Conservation (phyloP, 2,113 vertebrate species). For the Dipodomys stephensi region DNA sequence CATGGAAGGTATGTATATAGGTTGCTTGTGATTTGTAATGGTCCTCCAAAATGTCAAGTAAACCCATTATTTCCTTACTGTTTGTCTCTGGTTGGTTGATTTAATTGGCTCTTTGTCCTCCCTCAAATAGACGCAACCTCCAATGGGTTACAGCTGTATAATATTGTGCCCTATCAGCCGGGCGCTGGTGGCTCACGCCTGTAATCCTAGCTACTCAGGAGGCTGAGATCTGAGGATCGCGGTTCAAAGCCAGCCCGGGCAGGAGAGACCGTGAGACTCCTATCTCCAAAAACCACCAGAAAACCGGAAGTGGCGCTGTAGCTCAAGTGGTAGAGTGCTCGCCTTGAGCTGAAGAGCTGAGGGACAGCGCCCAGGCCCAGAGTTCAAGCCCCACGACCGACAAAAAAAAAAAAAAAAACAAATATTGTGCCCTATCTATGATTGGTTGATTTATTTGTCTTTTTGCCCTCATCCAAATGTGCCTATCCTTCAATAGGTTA, state of each 20-base stretch:
- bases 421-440: not conserved
- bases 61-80: not conserved
- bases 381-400: too few relatives aligned
- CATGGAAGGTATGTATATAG: not conserved
- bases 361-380: too few relatives aligned
- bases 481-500: not conserved
- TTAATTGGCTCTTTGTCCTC: constrained; percentile 2
- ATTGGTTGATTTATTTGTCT: not conserved
- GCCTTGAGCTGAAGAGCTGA: too few relatives aligned
- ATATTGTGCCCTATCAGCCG: not conserved
- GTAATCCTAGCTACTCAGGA: too few relatives aligned
- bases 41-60: not conserved
- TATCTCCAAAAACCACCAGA: too few relatives aligned
- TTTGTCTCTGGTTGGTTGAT: not conserved
- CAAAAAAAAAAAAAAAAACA: too few relatives aligned
- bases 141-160: not conserved
- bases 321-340: too few relatives aligned
- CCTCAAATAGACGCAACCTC: constrained; percentile 4
- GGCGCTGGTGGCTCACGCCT: too few relatives aligned
- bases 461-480: constrained; percentile 30
- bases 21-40: not conserved
- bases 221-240: too few relatives aligned
- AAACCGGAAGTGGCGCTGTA: too few relatives aligned
- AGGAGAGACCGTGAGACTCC: too few relatives aligned
- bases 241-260: too few relatives aligned